Conservation (phyloP, 2,888 invertebrate genomes). For the Labia minor region DNA sequence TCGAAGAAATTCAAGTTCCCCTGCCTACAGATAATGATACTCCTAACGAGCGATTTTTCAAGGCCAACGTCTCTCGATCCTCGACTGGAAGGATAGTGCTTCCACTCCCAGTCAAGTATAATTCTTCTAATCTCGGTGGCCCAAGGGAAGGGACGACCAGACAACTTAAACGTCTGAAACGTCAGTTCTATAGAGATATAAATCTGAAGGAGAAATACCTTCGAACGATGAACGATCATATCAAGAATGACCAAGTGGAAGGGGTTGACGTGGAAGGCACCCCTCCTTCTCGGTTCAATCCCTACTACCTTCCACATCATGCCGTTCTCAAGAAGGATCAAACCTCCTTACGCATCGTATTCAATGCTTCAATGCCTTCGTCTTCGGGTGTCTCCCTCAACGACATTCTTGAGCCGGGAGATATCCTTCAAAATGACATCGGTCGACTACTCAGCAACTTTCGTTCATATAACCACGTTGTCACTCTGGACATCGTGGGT, state of each 20-base stretch:
- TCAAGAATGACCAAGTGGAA: background rate
- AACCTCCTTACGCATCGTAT: background rate
- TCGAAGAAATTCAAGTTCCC: background rate
- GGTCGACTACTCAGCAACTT: background rate
- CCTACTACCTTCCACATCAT: background rate
- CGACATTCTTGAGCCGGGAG: background rate
- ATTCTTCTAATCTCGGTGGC: background rate
- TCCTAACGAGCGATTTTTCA: background rate
- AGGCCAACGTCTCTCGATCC: background rate
- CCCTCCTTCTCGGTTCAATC: background rate
- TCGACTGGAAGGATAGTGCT: background rate
- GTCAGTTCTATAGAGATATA: background rate
- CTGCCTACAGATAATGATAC: background rate
- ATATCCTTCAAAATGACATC: background rate
- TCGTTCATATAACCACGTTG: background rate
- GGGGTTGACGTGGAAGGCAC: background rate
- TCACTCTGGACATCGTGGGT: background rate
- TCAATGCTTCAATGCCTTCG: background rate
- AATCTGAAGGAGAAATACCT: background rate
- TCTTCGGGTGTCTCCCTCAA: background rate
- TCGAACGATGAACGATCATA: background rate
- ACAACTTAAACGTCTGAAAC: background rate
- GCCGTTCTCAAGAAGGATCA: background rate
- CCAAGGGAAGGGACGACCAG: background rate
- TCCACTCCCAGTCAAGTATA: background rate